Percentiles rank a stretch among this genome's conserved stretches.
Conservation (phyloP, 2,797 vertebrate species). For the Sebastes vulpes region DNA sequence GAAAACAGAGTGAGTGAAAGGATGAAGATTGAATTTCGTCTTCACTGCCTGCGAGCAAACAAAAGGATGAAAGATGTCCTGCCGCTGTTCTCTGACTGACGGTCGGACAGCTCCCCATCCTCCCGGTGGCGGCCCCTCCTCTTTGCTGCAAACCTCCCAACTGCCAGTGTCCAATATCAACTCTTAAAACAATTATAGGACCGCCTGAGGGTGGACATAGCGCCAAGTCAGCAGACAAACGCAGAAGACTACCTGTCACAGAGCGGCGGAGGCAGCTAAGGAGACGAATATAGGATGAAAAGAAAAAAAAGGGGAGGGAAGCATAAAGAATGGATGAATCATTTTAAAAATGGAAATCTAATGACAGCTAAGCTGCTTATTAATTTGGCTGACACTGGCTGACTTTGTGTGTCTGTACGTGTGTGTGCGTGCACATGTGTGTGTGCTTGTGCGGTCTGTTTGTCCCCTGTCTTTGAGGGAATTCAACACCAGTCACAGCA, state of each 20-base stretch:
- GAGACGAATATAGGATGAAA: conserved; percentile 2
- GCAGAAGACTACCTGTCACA: conserved; percentile 61
- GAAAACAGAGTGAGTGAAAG: conserved; percentile 57
- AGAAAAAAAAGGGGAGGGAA: not conserved
- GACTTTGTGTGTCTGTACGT: conserved; percentile 13
- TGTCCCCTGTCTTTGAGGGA: conserved; percentile 53
- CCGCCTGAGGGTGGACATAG: conserved; percentile 55
- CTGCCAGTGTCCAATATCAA: conserved; percentile 62
- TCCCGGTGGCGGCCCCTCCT: conserved; percentile 30
- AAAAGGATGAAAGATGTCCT: conserved; percentile 75
- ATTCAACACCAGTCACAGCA: conserved; percentile 69
- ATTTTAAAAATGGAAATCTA: conserved; percentile 76
- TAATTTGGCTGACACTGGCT: conserved; percentile 66
- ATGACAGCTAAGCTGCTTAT: conserved; percentile 78
- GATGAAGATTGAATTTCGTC: conserved; percentile 78
- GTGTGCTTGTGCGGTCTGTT: conserved; percentile 11
- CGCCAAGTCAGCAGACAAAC: conserved; percentile 71
- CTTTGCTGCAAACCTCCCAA: conserved; percentile 9
- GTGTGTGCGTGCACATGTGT: not conserved
- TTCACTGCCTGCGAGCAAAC: conserved; percentile 64
- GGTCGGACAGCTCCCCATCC: conserved; percentile 49
- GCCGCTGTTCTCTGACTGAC: conserved; percentile 54
- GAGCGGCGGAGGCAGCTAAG: not conserved
- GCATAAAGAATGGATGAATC: conserved; percentile 49
- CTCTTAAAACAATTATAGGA: conserved; percentile 77